Base-by-base conservation (phyloP, 2,113 vertebrate species). In the Epinephelus fuscoguttatus region DNA sequence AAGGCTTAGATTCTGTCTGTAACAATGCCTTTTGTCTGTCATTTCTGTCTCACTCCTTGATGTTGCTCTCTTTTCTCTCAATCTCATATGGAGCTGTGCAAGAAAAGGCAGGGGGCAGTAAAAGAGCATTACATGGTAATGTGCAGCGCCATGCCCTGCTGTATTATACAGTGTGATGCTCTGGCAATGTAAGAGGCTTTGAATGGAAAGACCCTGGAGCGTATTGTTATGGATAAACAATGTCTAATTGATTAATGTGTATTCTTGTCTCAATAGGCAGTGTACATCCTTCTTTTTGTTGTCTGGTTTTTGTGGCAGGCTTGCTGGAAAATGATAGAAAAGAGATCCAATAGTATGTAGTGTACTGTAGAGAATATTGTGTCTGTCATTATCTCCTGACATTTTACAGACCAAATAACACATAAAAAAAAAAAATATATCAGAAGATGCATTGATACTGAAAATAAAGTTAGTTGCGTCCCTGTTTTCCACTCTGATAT, bases 51-150 rank as follows among this genome's bases (percentile, higher is more conserved):
- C 66, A 5, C 30, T 30, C 60, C 23, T 4, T 27, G 49, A 40
- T 25, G 67, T 18, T 13, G 15, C 53, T 68, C 23, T 37, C 40
- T 60, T 40, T 57, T 63, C 27, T 74, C 47, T 75, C 33, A 23
- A 62, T 71, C 50, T 70, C 63, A 56, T 23, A 18, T 45, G 47
- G 30, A 37, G 27, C 53, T n/a, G n/a, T 42, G 17, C 40, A 55
- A 18, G 75, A 67, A 73, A 80, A 89, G 82, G 78, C 85, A 91
- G 88, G 83, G 90, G 84, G 88, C 88, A 85, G 84, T 62, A 85
- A 75, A 71, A 77, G 82, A 81, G 88, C 83, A 80, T 70, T 52
- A 57, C 71, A 59, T 62, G 64, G 2, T 45, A 0, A 77, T 9
- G 18, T 49, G 45, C 82, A 15, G 52, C n/a, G 4, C 71, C 9